A percentile compares a stretch with the other conserved stretches of the same genome.
Conservation (phyloP, 2,113 vertebrate genomes). For the Notechis scutatus region DNA sequence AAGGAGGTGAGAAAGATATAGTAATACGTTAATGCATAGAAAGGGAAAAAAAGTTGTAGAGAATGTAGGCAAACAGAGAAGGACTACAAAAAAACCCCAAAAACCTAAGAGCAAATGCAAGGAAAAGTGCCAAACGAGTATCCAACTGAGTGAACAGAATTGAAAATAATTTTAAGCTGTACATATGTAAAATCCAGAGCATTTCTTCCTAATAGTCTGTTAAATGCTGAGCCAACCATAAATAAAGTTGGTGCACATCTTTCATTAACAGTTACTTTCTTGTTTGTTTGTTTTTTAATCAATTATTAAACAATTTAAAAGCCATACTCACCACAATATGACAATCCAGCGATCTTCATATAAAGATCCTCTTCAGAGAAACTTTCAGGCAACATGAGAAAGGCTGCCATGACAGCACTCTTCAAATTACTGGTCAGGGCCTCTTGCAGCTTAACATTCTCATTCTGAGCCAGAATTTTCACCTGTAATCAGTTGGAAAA, state of each 20-base stretch:
- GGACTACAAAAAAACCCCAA: neutral
- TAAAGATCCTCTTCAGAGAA: slow-evolving; percentile 92
- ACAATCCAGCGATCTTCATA: slow-evolving; percentile 87
- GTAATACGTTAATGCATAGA: neutral
- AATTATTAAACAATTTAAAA: neutral
- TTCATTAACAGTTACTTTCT: neutral
- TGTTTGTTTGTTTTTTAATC: no score
- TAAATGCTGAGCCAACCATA: neutral
- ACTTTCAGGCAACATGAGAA: slow-evolving; percentile 94
- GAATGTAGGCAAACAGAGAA: neutral
- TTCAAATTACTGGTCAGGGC: slow-evolving; percentile 86
- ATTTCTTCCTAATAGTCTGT: neutral
- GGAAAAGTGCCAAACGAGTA: neutral
- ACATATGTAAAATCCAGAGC: neutral
- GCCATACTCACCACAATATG: slow-evolving; percentile 70
- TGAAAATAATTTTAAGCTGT: neutral
- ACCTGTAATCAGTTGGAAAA: slow-evolving; percentile 73
- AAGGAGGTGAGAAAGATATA: neutral
- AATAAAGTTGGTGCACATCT: neutral
- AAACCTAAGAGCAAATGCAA: neutral
- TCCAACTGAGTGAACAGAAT: neutral
- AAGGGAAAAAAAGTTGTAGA: neutral
- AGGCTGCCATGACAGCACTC: slow-evolving; percentile 87
- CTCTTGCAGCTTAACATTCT: slow-evolving; percentile 74
- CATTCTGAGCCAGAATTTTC: slow-evolving; percentile 83